Conservation (phyloP, 1,140 invertebrate genomes). For the Sycophaga agraensis region DNA sequence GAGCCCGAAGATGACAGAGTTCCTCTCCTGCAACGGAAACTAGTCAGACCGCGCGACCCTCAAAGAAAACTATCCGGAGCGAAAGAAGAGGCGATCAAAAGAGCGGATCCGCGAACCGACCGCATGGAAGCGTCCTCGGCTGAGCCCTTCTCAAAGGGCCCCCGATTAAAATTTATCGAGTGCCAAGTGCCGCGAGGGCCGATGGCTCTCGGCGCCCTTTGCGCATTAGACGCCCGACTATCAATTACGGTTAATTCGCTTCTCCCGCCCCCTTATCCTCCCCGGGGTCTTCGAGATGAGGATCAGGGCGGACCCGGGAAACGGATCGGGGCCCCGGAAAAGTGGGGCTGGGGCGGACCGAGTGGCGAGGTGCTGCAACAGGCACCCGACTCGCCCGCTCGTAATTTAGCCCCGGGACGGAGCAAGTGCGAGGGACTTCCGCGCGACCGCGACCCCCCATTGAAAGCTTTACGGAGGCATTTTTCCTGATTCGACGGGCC, state of each 20-base stretch:
- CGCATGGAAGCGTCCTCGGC: too few relatives aligned
- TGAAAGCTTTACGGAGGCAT: too few relatives aligned
- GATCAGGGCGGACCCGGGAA: neutral
- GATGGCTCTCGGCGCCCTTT: neutral
- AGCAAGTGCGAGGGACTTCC: too few relatives aligned
- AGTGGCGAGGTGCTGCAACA: conserved; percentile 23
- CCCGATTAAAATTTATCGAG: conserved; percentile 38
- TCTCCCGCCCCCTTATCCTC: neutral
- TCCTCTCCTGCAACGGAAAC: too few relatives aligned
- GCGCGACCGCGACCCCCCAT: too few relatives aligned
- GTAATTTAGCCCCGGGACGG: neutral
- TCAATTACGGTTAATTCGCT: conserved; percentile 36
- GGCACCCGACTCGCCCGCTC: neutral
- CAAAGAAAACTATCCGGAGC: too few relatives aligned
- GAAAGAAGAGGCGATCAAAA: too few relatives aligned
- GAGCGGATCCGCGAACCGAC: too few relatives aligned
- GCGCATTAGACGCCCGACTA: conserved; percentile 25
- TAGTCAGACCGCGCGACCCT: too few relatives aligned
- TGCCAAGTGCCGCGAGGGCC: neutral
- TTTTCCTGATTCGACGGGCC: too few relatives aligned
- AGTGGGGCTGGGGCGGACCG: neutral
- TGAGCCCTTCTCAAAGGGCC: too few relatives aligned
- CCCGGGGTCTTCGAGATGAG: neutral
- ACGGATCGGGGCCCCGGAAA: neutral
- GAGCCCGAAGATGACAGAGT: too few relatives aligned